These are phyloP conservation scores for Parasteatoda tepidariorum DNA, from an alignment of 1,140 invertebrate genomes.

Conservation along the genomic window DNA sequence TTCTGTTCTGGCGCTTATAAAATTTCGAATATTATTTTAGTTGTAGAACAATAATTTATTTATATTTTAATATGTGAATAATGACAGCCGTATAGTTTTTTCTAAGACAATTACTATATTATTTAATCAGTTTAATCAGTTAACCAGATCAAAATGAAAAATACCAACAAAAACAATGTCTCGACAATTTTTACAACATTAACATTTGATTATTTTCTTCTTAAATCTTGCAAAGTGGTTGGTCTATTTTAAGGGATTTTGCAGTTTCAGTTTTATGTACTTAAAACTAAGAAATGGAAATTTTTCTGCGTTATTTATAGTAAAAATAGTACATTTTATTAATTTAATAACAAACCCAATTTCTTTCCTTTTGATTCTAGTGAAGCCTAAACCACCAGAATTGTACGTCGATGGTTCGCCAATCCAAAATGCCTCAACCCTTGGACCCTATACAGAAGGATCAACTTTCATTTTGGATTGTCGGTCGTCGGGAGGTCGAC, in stretches of 20 bases:
- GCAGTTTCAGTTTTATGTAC: neutral
- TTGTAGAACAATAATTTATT: no score
- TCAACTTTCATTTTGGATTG: conserved; percentile 63
- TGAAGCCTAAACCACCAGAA: conserved; percentile 61
- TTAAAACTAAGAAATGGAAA: neutral
- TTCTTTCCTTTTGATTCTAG: conserved; percentile 47
- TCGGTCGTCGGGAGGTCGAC: conserved; percentile 63
- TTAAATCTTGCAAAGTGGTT: neutral
- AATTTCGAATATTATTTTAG: no score
- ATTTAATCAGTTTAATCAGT: no score
- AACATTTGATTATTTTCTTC: neutral
- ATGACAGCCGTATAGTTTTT: no score
- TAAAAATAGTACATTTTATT: neutral
- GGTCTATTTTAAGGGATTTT: neutral
- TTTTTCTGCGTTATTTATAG: neutral
- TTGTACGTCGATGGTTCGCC: conserved; percentile 54
- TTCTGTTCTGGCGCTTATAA: no score
- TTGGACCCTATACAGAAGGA: conserved; percentile 64
- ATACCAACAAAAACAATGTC: neutral
- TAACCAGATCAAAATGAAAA: no score
- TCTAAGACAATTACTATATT: no score
- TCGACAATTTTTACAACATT: neutral
- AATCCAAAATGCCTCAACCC: conserved; percentile 37
- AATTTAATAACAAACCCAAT: neutral
- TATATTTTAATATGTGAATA: no score